A percentile compares a stretch with the other conserved stretches of the same genome.
Conservation (phyloP, 2,888 invertebrate genomes). For the Iphiclides podalirius region DNA sequence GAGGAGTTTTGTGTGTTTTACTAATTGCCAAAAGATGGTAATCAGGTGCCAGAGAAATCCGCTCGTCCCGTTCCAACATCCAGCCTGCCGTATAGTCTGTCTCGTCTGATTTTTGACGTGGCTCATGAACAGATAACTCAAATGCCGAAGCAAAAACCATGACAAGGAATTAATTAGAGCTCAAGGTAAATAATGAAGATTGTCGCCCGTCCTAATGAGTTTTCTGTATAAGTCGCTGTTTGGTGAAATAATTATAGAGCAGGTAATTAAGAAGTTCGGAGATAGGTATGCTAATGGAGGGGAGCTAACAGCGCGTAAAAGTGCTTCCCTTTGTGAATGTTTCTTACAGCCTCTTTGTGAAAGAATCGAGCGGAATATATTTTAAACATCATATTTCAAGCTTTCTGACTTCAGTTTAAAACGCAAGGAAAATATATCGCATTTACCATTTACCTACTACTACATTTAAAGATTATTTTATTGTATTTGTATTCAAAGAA, state of each 20-base stretch:
- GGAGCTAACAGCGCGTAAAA: constrained; percentile 56
- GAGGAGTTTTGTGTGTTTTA: constrained; percentile 83
- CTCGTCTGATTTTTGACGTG: constrained; percentile 40
- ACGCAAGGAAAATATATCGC: too few species aligned
- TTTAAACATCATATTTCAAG: too few species aligned
- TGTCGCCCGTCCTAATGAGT: constrained; percentile 75
- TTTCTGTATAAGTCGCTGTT: constrained; percentile 55
- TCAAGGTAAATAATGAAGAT: constrained; percentile 80
- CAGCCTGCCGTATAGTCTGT: constrained; percentile 33
- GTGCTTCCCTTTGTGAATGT: constrained; percentile 33
- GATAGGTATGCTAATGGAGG: constrained; percentile 49
- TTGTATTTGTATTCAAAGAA: too few species aligned
- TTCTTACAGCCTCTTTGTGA: constrained; percentile 22
- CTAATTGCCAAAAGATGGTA: constrained; percentile 83
- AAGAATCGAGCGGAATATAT: constrained; percentile 6
- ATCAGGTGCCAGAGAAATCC: constrained; percentile 68
- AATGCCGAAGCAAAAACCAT: constrained; percentile 79
- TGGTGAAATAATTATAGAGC: constrained; percentile 65
- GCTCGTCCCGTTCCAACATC: constrained; percentile 42
- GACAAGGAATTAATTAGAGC: constrained; percentile 80
- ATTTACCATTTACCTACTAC: too few species aligned
- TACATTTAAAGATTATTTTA: too few species aligned
- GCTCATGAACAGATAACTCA: constrained; percentile 69
- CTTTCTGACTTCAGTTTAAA: too few species aligned
- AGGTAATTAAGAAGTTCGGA: constrained; percentile 71